Conservation (phyloP, 2,888 invertebrate species). For the Lepidonotus clava region DNA sequence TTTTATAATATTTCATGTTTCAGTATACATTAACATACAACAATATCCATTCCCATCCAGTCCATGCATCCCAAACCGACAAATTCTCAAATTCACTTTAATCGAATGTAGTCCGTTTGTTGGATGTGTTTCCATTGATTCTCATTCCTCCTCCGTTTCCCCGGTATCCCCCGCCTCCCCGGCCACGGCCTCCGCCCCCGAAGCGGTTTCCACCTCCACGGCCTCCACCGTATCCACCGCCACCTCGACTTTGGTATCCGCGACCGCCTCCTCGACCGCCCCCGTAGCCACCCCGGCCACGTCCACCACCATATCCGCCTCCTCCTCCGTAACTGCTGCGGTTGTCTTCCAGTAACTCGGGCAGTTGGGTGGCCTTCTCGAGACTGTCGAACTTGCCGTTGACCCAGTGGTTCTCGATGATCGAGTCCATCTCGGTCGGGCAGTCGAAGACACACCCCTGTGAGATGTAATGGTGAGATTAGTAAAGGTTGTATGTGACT, state of each 20-base stretch:
- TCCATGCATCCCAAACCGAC: too few species aligned
- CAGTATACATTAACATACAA: too few species aligned
- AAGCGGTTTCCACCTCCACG: conserved; percentile 18
- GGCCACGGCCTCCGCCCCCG: conserved; percentile 56
- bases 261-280: conserved; percentile 59
- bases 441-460: conserved; percentile 76
- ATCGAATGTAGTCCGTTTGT: conserved; percentile 37
- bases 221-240: conserved; percentile 51
- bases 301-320: conserved; percentile 60
- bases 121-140: not conserved
- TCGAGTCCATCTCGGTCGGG: conserved; percentile 68
- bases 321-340: conserved; percentile 55
- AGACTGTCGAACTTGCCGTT: conserved; percentile 72
- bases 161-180: conserved; percentile 31
- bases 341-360: conserved; percentile 69
- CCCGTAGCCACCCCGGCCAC: conserved; percentile 61
- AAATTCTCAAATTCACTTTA: not conserved
- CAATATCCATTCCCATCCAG: too few species aligned
- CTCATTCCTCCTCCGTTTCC: not conserved
- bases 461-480: too few species aligned
- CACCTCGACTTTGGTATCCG: conserved; percentile 59
- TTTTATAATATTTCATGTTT: too few species aligned
- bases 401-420: conserved; percentile 69
- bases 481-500: too few species aligned
- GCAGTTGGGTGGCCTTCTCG: conserved; percentile 72